Evolutionary conservation across 2,888 invertebrate genomes (phyloP).

Genomic region (Sepioteuthis lessoniana): DNA sequence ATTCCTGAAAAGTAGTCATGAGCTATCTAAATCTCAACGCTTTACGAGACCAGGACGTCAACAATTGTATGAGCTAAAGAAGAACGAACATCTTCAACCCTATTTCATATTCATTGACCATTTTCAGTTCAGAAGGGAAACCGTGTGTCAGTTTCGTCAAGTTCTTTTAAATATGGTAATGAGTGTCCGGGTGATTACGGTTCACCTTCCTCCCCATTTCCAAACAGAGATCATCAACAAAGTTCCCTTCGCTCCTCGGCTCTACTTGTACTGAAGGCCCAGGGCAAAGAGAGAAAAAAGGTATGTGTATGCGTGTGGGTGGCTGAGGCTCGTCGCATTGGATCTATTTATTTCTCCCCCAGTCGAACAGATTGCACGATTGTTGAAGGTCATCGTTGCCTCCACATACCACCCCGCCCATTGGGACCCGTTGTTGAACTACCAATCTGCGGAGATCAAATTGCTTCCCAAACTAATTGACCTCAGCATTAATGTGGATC

Average conservation of each 20-base stretch:
- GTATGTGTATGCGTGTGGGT: not conserved
- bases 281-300: not conserved
- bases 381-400: not conserved
- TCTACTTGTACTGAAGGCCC: not conserved
- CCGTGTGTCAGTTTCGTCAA: not conserved
- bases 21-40: too few species aligned
- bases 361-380: not conserved
- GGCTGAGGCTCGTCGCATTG: not conserved
- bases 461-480: slow-evolving; percentile 23
- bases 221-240: not conserved
- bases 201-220: not conserved
- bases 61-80: not conserved
- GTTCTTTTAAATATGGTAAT: not conserved
- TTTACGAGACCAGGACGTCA: not conserved
- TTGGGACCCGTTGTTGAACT: not conserved
- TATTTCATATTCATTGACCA: not conserved
- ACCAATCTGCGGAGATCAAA: not conserved
- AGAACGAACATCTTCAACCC: not conserved
- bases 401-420: not conserved
- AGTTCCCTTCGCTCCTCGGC: not conserved
- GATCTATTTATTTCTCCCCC: not conserved
- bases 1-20: too few species aligned
- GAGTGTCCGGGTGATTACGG: not conserved
- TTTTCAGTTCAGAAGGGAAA: not conserved
- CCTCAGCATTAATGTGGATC: not conserved